Base-by-base conservation (phyloP, 2,113 vertebrate species). In the Cyprinus carpio region DNA sequence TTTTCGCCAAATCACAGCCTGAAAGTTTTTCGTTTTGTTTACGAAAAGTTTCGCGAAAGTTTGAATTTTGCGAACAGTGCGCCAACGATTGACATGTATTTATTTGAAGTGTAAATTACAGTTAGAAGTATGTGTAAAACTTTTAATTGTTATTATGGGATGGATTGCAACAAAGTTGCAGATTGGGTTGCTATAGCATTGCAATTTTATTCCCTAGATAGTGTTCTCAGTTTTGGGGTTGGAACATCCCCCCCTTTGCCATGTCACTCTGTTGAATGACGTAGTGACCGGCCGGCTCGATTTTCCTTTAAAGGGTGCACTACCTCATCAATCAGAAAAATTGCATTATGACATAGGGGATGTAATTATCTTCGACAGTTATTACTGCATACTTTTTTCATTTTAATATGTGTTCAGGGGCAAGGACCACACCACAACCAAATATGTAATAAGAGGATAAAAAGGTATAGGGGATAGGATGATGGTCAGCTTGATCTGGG, bases 251-350 rank as follows among this genome's bases (percentile, higher is more conserved):
- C 75, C 16, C 78, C 6, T 12, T 46, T 46, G 58, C 58, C 77
- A 80, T 80, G 77, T 80, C 77, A 64, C 7, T 80, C 7, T 43
- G 1, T 13, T 64, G n/a, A 80, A 64, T 80, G 58, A 64, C 58
- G 58, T 64, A 80, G n/a, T 64, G n/a, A 62, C 58, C 34, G 31
- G 76, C 76, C 31, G 76, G 75, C 54, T 79, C 16, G 31, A 7
- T 62, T 79, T 40, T 25, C 31, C 56, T 16, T 3, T 51, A n/a
- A 11, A 23, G 2, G 51, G 20, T 13, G 31, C 18, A 8, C 25
- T 62, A 64, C n/a, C 13, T 43, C 56, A 62, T 25, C 11, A 3
- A 79, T 15, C 7, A 27, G 12, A 25, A 4, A 11, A 11, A n/a
- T 64, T 80, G 7, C n/a, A 23, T 4, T 25, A 29, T 64, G 56